Evolutionary conservation across 2,113 vertebrate genomes (phyloP), one percentile per base, ranked within the genome.

Genomic region (Sapayoa aenigma): DNA sequence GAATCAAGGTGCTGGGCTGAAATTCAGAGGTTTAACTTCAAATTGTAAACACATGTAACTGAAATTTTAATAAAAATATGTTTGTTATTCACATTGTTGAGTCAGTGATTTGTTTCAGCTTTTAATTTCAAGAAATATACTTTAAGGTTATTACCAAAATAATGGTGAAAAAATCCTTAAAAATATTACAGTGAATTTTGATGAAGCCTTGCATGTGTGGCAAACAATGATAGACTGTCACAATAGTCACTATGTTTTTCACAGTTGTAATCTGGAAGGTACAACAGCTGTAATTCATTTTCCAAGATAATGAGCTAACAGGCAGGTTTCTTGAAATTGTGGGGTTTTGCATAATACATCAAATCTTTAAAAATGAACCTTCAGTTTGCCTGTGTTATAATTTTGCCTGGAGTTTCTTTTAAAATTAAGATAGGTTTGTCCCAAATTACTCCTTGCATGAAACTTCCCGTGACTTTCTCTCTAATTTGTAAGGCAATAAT

Each of bases 401-500:
- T 18, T 90, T 86, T 46, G n/a, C 50, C 35, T 47, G 17, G 21
- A 66, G 14, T 63, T 86, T 82, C 23, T 60, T 59, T 81, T 63
- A 55, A 67, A 86, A 28, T 12, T 14, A 73, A 89, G 42, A 21
- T 81, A 86, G 15, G 6, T 66, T 82, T 50, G 12, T 62, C 67
- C n/a, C 78, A 68, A 94, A 91, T 84, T 68, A 56, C 39, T 88
- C 19, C 18, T 66, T 91, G 20, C 35, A 58, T 77, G 31, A 94
- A 91, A 52, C 44, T 60, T 88, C 15, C n/a, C 80, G 12, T 68
- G 23, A 53, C 83, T 91, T 91, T n/a, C 28, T 33, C 63, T 78
- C 49, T 91, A 83, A 93, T 83, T 76, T 93, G 52, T 76, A 93
- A 83, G 53, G 90, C 35, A 94, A 46, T 90, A 84, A n/a, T 11